These are phyloP conservation scores for Trachymyrmex septentrionalis DNA, from an alignment of 1,140 invertebrate species.

Conservation along the genomic window DNA sequence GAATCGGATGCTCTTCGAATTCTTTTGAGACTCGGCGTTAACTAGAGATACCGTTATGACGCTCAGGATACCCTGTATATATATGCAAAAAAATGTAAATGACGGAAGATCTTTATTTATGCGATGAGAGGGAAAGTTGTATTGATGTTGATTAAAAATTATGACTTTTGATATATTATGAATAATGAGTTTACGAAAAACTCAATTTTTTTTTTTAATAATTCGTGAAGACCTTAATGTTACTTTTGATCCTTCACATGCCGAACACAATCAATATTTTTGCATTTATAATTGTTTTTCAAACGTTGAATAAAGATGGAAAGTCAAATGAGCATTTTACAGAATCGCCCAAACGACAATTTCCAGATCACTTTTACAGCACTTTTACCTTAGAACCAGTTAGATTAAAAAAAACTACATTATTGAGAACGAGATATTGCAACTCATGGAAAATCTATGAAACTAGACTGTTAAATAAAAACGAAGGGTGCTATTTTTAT, in stretches of 20 bases:
- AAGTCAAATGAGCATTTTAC: not conserved
- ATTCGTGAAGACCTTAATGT: not conserved
- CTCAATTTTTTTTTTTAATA: not conserved
- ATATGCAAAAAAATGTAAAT: constrained; percentile 34
- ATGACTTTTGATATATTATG: not conserved
- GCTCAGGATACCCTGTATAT: not conserved
- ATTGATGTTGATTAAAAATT: not conserved
- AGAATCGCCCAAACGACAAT: not conserved
- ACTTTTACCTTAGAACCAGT: not conserved
- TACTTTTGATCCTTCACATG: not conserved
- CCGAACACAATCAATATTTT: not conserved
- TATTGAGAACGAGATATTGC: not conserved
- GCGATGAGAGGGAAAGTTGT: constrained; percentile 1
- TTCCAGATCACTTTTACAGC: not conserved
- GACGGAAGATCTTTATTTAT: not conserved
- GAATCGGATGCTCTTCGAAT: not conserved
- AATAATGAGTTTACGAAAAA: not conserved
- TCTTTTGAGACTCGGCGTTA: not conserved
- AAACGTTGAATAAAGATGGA: not conserved
- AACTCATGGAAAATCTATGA: not conserved
- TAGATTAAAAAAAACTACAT: constrained; percentile 23
- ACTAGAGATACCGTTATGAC: not conserved
- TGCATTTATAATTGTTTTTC: not conserved
- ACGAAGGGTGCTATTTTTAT: not conserved
- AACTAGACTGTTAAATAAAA: not conserved